These are phyloP conservation scores for Drosophila lowei DNA, from an alignment of 1,140 invertebrate genomes.

Conservation along the genomic window DNA sequence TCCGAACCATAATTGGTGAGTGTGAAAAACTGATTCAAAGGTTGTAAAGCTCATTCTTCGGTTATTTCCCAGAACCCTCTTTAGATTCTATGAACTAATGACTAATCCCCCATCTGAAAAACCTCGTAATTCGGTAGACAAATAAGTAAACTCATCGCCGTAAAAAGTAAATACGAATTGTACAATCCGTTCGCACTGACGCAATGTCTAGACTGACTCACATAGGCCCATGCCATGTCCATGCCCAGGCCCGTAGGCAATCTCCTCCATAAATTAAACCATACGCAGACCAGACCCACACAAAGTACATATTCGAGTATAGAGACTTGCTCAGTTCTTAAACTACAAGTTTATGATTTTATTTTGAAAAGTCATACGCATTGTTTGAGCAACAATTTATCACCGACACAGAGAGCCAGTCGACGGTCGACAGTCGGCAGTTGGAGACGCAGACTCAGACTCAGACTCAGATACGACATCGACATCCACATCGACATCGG, in stretches of 20 bases:
- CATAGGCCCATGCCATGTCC: constrained; percentile 1
- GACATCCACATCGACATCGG: constrained; percentile 8
- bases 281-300: constrained; percentile 12
- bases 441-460: too few species aligned
- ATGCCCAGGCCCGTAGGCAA: neutral
- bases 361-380: constrained; percentile 53
- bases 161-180: constrained; percentile 24
- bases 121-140: too few species aligned
- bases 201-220: constrained; percentile 3
- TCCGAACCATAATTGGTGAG: too few species aligned
- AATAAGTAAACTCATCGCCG: constrained; percentile 1
- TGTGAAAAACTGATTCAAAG: too few species aligned
- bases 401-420: constrained; percentile 15
- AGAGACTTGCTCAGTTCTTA: constrained; percentile 37
- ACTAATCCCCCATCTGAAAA: neutral
- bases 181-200: constrained; percentile 8
- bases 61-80: too few species aligned
- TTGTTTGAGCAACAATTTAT: constrained; percentile 48
- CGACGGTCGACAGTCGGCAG: too few species aligned
- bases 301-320: constrained; percentile 24
- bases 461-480: constrained; percentile 2
- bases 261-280: constrained; percentile 8
- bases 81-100: too few species aligned
- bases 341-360: constrained; percentile 44
- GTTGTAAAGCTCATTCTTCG: too few species aligned